A percentile compares a stretch with the other conserved stretches of the same genome.
Evolutionary conservation across 2,888 invertebrate genomes (phyloP).

Genomic region (Cheilosia pagana): DNA sequence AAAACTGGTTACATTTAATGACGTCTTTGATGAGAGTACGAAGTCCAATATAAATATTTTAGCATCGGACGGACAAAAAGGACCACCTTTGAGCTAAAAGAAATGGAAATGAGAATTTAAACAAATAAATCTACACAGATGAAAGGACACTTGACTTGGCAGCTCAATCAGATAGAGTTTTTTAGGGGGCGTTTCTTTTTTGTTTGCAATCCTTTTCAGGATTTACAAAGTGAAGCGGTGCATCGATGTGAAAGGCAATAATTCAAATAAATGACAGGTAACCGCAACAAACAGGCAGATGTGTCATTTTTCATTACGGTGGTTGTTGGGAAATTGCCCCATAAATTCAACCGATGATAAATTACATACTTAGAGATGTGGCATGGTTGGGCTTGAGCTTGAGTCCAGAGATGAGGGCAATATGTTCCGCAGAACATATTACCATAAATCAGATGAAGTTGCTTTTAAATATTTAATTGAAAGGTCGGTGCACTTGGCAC

Average conservation of each 20-base stretch:
- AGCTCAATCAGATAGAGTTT: slow-evolving; percentile 9
- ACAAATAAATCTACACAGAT: slow-evolving; percentile 28
- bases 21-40: too few relatives aligned
- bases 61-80: neutral
- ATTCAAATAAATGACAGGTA: slow-evolving; percentile 27
- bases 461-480: too few relatives aligned
- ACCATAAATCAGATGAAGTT: too few relatives aligned
- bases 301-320: neutral
- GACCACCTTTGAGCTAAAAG: slow-evolving; percentile 6
- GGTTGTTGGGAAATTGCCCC: too few relatives aligned
- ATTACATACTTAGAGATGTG: too few relatives aligned
- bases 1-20: neutral
- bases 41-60: neutral
- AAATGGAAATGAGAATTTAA: slow-evolving; percentile 22
- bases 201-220: slow-evolving; percentile 2
- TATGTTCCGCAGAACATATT: too few relatives aligned
- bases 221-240: slow-evolving; percentile 1
- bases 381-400: too few relatives aligned
- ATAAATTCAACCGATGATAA: too few relatives aligned
- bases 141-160: slow-evolving; percentile 22
- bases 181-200: neutral
- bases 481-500: too few relatives aligned
- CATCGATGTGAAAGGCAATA: slow-evolving; percentile 34
- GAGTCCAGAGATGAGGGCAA: too few relatives aligned
- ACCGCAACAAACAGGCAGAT: neutral